Evolutionary conservation across 2,888 invertebrate species (phyloP).

Genomic region (Melitaea athalia): DNA sequence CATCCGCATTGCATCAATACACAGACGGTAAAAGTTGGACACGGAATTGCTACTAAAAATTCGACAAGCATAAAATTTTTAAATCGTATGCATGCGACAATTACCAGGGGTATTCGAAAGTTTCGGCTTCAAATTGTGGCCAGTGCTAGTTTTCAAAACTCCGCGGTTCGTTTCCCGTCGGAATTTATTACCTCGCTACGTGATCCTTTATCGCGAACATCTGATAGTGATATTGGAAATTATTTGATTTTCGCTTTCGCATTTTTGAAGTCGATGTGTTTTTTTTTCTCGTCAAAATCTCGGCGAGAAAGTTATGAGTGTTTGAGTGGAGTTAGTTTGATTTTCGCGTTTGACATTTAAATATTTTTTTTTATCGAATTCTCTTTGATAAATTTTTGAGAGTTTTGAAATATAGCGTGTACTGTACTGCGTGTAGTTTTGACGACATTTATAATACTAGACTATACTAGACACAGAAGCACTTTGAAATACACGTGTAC

Average conservation of each 20-base stretch:
- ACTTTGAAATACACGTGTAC: too few relatives aligned
- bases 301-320: background rate
- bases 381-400: too few relatives aligned
- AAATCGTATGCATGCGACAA: slow-evolving; percentile 32
- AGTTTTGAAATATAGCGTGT: background rate
- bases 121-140: slow-evolving; percentile 31
- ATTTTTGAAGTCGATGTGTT: background rate
- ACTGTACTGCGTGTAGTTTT: too few relatives aligned
- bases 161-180: background rate
- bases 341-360: background rate
- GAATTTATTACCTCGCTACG: slow-evolving; percentile 4
- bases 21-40: slow-evolving; percentile 3
- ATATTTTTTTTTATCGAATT: too few relatives aligned
- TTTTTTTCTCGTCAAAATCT: background rate
- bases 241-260: slow-evolving; percentile 1
- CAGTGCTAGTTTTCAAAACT: slow-evolving; percentile 29
- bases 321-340: background rate
- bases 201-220: slow-evolving; percentile 6
- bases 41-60: slow-evolving; percentile 8
- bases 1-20: slow-evolving; percentile 12
- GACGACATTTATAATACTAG: too few relatives aligned
- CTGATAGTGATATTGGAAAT: slow-evolving; percentile 9
- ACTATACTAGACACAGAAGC: too few relatives aligned
- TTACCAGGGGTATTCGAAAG: slow-evolving; percentile 36
- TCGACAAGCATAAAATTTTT: slow-evolving; percentile 23